Evolutionary conservation across 2,888 invertebrate species (phyloP).

Genomic region (Ischnura elegans): DNA sequence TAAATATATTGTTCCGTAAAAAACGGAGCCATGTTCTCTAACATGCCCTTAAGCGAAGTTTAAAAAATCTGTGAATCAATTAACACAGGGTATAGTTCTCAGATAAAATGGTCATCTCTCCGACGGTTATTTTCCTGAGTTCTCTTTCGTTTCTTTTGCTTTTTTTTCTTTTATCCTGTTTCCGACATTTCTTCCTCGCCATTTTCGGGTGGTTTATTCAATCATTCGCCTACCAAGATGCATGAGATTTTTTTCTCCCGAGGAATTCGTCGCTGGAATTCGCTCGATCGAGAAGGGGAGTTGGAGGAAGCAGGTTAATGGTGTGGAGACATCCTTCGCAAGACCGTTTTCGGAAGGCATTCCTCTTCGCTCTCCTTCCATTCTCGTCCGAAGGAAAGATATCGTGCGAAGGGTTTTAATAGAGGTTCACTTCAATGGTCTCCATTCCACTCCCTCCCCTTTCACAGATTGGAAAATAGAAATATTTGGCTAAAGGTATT

Average conservation of each 20-base stretch:
- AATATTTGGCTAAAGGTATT: slow-evolving; percentile 12
- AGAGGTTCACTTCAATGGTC: slow-evolving; percentile 48
- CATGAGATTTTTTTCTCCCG: neutral
- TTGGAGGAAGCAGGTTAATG: neutral
- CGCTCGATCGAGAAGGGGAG: neutral
- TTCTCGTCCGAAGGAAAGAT: neutral
- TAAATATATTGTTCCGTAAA: too few species aligned
- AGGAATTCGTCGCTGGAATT: slow-evolving; percentile 25
- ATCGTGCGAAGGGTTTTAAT: neutral
- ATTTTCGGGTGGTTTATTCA: neutral
- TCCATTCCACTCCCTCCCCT: neutral
- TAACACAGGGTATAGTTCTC: too few species aligned
- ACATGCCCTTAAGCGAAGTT: too few species aligned
- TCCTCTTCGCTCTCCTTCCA: neutral
- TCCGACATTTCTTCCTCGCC: slow-evolving; percentile 15
- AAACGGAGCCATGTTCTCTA: too few species aligned
- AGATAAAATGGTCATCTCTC: too few species aligned
- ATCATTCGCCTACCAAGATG: neutral
- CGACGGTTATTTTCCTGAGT: neutral
- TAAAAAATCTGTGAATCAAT: too few species aligned
- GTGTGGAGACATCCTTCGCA: slow-evolving; percentile 3
- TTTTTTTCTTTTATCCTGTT: neutral
- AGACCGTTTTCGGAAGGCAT: slow-evolving; percentile 50
- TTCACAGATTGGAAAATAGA: neutral
- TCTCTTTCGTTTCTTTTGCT: neutral